Percentiles rank a stretch among this genome's conserved stretches.
These are phyloP conservation scores for Vespertilio murinus DNA, from an alignment of 2,797 vertebrate species.

Conservation along the genomic window DNA sequence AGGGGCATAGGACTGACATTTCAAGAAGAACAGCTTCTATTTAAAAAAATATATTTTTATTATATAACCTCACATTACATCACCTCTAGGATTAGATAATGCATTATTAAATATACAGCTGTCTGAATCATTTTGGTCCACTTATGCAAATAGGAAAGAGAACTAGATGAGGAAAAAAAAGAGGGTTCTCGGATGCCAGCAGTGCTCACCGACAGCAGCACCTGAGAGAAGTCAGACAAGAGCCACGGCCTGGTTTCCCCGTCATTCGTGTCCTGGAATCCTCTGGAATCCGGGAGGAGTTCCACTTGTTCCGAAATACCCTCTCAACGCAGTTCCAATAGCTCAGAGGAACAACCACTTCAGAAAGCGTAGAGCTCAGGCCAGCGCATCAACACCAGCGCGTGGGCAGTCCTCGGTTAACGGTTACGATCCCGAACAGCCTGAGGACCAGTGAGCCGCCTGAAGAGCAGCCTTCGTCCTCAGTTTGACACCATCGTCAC, in stretches of 20 bases:
- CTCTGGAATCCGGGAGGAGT: neutral
- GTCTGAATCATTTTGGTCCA: neutral
- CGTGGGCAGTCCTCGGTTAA: neutral
- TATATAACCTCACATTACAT: neutral
- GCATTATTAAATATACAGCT: neutral
- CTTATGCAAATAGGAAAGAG: neutral
- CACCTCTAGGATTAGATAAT: neutral
- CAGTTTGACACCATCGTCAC: neutral
- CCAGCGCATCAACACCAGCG: neutral
- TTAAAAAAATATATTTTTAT: slow-evolving; percentile 47
- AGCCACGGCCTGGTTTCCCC: neutral
- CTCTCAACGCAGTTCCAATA: neutral
- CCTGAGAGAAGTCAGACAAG: neutral
- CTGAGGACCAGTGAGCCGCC: neutral
- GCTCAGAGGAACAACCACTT: neutral
- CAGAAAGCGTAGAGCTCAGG: neutral
- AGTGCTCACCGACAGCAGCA: neutral
- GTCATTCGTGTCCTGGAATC: neutral
- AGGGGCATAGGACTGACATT: slow-evolving; percentile 51
- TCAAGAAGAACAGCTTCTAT: slow-evolving; percentile 37
- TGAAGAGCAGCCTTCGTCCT: neutral
- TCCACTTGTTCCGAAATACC: neutral
- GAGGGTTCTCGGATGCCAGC: neutral
- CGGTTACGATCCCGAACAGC: neutral
- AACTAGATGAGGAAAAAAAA: neutral